phyloP scores from a whole-genome alignment of 2,113 vertebrate genomes.

The Poecilia latipinna region DNA sequence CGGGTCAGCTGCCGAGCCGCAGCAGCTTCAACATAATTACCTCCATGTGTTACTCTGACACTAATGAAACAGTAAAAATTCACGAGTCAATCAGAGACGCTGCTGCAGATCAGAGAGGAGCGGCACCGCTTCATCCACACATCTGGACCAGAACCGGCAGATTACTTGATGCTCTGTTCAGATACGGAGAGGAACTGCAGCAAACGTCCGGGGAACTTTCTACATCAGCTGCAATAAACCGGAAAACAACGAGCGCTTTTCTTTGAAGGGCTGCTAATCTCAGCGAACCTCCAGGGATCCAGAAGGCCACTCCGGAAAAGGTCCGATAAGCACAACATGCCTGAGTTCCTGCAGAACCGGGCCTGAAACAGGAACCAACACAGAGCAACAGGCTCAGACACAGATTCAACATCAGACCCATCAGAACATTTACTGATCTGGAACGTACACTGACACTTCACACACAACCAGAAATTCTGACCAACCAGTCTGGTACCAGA shows the following conservation, averaged over 20 bases:
- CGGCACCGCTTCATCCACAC: not conserved
- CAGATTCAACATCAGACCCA: not conserved
- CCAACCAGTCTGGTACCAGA: too few species aligned
- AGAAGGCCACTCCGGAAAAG: not conserved
- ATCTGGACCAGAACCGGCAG: not conserved
- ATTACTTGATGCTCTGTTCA: not conserved
- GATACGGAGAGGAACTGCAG: not conserved
- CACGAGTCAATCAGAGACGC: slow-evolving; percentile 53
- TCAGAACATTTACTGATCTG: not conserved
- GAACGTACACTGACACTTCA: too few species aligned
- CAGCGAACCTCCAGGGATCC: not conserved
- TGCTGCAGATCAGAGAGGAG: slow-evolving; percentile 18
- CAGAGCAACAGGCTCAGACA: too few species aligned
- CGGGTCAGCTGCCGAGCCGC: slow-evolving; percentile 11
- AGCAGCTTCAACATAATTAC: slow-evolving; percentile 38
- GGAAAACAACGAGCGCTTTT: not conserved
- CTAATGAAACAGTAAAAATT: slow-evolving; percentile 63
- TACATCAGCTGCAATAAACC: not conserved
- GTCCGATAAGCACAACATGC: not conserved
- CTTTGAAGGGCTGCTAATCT: not conserved
- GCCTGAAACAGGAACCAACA: not conserved
- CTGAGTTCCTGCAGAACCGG: not conserved
- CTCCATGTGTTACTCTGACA: slow-evolving; percentile 57
- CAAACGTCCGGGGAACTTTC: not conserved
- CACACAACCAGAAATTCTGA: too few species aligned